Percentiles rank a stretch among this genome's conserved stretches.
Evolutionary conservation across 2,888 invertebrate genomes (phyloP).

Genomic region (Smittia sp.): DNA sequence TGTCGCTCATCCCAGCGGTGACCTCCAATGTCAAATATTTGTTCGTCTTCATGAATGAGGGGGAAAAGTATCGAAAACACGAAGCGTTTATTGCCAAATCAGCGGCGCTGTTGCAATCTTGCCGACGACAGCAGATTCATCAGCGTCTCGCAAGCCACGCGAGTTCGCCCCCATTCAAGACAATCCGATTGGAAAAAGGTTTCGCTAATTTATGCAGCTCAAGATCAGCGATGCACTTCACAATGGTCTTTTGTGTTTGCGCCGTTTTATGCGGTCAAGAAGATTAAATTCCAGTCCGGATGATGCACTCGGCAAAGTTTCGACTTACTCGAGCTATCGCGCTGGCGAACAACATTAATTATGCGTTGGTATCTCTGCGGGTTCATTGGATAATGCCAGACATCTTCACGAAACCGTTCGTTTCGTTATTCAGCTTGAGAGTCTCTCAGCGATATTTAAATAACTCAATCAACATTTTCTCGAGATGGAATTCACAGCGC

Average conservation of each 20-base stretch:
- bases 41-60: background rate
- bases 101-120: slow-evolving; percentile 16
- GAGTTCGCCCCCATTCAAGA: too few relatives aligned
- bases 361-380: too few relatives aligned
- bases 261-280: slow-evolving; percentile 4
- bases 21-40: slow-evolving; percentile 34
- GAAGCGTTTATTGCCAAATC: background rate
- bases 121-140: background rate
- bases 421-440: background rate
- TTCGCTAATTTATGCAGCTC: slow-evolving; percentile 24
- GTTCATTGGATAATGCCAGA: too few relatives aligned
- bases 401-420: background rate
- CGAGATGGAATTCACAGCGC: background rate
- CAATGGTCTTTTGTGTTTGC: slow-evolving; percentile 18
- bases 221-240: background rate
- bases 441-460: background rate
- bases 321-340: too few relatives aligned
- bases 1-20: slow-evolving; percentile 8
- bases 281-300: slow-evolving; percentile 24
- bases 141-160: background rate
- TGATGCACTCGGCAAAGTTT: background rate
- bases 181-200: too few relatives aligned
- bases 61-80: background rate
- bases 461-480: slow-evolving; percentile 5
- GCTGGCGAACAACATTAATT: too few relatives aligned